A percentile compares a stretch with the other conserved stretches of the same genome.
phyloP scores from a whole-genome alignment of 1,140 invertebrate species.

The Hycleus phaleratus region DNA sequence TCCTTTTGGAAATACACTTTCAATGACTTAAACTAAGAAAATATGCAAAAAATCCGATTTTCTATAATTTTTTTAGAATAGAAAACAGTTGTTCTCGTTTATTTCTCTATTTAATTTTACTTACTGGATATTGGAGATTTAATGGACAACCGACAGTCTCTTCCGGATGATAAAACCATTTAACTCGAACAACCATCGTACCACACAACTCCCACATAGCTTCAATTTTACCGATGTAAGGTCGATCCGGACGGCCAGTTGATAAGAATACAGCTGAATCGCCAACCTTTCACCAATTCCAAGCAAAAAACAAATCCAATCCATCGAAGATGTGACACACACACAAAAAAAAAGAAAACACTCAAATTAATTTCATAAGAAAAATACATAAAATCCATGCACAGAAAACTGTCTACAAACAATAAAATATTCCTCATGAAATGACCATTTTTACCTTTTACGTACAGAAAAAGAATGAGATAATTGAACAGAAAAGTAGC shows the following conservation, averaged over 20 bases:
- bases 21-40: too few relatives aligned
- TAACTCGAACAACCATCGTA: conserved; percentile 83
- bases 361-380: not conserved
- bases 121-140: conserved; percentile 64
- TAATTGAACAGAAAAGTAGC: too few relatives aligned
- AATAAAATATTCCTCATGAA: too few relatives aligned
- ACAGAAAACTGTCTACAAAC: too few relatives aligned
- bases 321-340: not conserved
- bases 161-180: conserved; percentile 96
- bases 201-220: conserved; percentile 85
- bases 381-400: too few relatives aligned
- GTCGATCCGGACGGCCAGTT: conserved; percentile 77
- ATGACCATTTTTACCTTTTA: too few relatives aligned
- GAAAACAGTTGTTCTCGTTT: too few relatives aligned
- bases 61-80: too few relatives aligned
- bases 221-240: conserved; percentile 85
- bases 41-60: too few relatives aligned
- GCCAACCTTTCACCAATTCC: conserved; percentile 55
- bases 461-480: too few relatives aligned
- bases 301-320: not conserved
- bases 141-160: conserved; percentile 69
- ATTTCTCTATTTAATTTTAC: conserved; percentile 22
- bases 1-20: too few relatives aligned
- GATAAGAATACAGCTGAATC: conserved; percentile 89
- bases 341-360: not conserved